These are phyloP conservation scores for Nipponia nippon DNA, from an alignment of 2,113 vertebrate genomes.

Conservation along the genomic window DNA sequence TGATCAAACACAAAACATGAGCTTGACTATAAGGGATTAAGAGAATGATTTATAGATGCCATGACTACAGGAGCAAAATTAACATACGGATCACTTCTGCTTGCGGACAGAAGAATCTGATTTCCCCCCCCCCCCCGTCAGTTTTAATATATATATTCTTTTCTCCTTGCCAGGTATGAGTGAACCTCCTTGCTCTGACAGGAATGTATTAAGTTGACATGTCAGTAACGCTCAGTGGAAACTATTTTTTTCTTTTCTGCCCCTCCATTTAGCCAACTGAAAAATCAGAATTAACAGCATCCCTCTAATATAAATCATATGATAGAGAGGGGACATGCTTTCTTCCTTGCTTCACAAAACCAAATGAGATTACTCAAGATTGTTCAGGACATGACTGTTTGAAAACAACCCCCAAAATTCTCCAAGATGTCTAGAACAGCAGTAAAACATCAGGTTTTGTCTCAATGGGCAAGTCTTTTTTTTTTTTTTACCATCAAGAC, in stretches of 20 bases:
- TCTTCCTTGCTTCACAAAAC: neutral
- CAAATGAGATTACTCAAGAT: neutral
- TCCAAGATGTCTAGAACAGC: neutral
- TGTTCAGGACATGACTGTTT: neutral
- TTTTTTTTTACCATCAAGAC: neutral
- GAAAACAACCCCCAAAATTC: neutral
- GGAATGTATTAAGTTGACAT: neutral
- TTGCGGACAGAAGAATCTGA: neutral
- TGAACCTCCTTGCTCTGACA: neutral
- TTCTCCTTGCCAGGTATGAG: neutral
- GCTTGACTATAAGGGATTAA: neutral
- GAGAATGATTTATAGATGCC: neutral
- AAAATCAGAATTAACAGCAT: neutral
- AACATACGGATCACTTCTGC: neutral
- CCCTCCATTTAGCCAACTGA: neutral
- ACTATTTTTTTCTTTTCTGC: neutral
- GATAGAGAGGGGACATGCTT: neutral
- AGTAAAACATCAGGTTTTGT: neutral
- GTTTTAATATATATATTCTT: neutral
- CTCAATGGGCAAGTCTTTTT: neutral
- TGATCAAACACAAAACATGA: neutral
- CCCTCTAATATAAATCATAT: neutral
- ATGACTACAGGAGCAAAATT: neutral
- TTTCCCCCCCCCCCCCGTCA: fast-evolving
- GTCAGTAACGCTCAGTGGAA: neutral